Evolutionary conservation across 2,888 invertebrate species (phyloP), one percentile per base, ranked within the genome.

Genomic region (Polia nebulosa): DNA sequence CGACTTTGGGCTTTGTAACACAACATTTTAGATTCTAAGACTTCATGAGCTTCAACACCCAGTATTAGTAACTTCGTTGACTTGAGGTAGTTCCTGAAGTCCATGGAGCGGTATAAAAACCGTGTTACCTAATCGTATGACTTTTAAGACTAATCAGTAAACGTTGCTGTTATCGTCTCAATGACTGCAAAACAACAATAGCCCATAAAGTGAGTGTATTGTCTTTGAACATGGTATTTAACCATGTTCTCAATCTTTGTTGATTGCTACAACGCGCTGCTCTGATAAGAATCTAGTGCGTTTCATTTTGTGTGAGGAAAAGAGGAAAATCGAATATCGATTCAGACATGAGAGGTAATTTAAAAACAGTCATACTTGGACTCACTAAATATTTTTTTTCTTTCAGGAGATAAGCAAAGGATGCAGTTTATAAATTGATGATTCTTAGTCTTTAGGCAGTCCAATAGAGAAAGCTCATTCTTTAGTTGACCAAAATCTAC

Each of bases 121-220:
- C n/a, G 17, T 55, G 17, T 51, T 45, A 62, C 39, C 41, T 39
- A 55, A 53, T 47, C 44, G 22, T 45, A 34, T 11, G 39, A 57
- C 17, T 41, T 22, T 27, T 25, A 60, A 47, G 58, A 44, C 2
- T 68, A 45, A 71, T 70, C 47, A 58, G 47, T 57, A 44, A 59
- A 22, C 36, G 59, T 56, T 36, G 15, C 11, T 53, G 32, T 70
- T 64, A 57, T 60, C 56, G 59, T 41, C 17, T 32, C n/a, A 63
- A 63, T 76, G 70, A 36, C 29, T 59, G 74, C 58, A 36, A 57
- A 47, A 61, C 34, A 65, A 76, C 58, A 76, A 72, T 72, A 72
- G 65, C 25, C 15, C 41, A 49, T 64, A 56, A 76, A 81, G 68
- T 62, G 69, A 78, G 63, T 67, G 66, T 63, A 76, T 75, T 81